A percentile compares a stretch with the other conserved stretches of the same genome.
Conservation (phyloP, 2,888 invertebrate genomes). For the Adela reaumurella region DNA sequence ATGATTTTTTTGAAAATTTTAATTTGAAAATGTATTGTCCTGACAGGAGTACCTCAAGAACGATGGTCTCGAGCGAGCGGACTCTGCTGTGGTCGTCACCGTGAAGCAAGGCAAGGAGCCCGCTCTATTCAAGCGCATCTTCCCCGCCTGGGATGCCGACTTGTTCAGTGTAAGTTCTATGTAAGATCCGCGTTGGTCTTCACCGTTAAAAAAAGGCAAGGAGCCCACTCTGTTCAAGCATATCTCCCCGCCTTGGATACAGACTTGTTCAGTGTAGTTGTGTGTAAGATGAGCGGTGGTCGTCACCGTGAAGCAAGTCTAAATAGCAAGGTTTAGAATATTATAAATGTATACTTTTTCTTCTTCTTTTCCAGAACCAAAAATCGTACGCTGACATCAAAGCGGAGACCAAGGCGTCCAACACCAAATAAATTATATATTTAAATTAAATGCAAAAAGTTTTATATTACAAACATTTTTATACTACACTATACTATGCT, state of each 20-base stretch:
- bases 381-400: conserved; percentile 47
- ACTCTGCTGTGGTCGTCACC: conserved; percentile 63
- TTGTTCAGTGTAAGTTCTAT: conserved; percentile 68
- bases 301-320: neutral
- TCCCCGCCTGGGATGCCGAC: conserved; percentile 69
- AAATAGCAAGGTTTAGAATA: no score
- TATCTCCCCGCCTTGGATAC: no score
- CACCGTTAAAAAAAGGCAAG: no score
- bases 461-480: no score
- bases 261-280: neutral
- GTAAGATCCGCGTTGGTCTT: no score
- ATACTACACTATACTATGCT: no score
- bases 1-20: conserved; percentile 1
- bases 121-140: conserved; percentile 67
- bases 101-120: conserved; percentile 76
- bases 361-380: conserved; percentile 32
- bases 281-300: neutral
- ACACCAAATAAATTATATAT: conserved; percentile 19
- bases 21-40: no score
- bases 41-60: conserved; percentile 66
- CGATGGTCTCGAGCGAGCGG: conserved; percentile 65
- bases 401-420: conserved; percentile 32
- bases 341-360: neutral
- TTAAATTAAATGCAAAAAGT: no score
- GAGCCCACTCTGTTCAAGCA: no score